Evolutionary conservation across 2,888 invertebrate genomes (phyloP).

Genomic region (Chironomus tentans): DNA sequence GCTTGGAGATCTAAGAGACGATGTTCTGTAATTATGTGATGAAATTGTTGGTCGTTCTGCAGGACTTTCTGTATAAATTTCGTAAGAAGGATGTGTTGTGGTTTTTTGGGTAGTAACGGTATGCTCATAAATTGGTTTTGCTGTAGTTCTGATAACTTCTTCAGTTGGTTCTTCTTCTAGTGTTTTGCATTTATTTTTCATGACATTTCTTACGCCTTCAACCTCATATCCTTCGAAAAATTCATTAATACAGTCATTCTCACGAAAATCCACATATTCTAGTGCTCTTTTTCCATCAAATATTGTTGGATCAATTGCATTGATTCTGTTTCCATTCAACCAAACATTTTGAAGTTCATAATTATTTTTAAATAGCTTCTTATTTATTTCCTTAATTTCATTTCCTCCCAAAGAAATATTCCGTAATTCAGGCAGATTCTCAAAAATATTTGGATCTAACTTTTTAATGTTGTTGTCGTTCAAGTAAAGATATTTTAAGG

Average conservation of each 20-base stretch:
- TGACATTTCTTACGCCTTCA: not conserved
- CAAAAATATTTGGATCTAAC: constrained; percentile 21
- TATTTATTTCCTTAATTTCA: not conserved
- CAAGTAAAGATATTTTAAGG: constrained; percentile 26
- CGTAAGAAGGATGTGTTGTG: too few species aligned
- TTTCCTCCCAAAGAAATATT: constrained; percentile 28
- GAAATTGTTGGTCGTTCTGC: too few species aligned
- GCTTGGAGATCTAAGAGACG: too few species aligned
- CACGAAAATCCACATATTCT: not conserved
- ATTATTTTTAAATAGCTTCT: not conserved
- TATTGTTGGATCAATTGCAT: not conserved
- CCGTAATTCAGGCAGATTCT: constrained; percentile 27
- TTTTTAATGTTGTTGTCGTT: constrained; percentile 22
- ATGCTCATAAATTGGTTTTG: not conserved
- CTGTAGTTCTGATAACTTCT: not conserved
- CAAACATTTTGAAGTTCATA: constrained; percentile 1
- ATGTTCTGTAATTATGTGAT: too few species aligned
- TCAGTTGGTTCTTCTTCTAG: not conserved
- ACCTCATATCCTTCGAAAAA: not conserved
- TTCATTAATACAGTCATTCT: not conserved
- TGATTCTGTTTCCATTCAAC: not conserved
- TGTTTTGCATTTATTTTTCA: not conserved
- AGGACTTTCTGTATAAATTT: too few species aligned
- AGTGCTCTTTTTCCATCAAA: not conserved
- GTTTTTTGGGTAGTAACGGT: too few species aligned